Conservation (phyloP, 1,140 invertebrate genomes). For the Chlorops oryzae region DNA sequence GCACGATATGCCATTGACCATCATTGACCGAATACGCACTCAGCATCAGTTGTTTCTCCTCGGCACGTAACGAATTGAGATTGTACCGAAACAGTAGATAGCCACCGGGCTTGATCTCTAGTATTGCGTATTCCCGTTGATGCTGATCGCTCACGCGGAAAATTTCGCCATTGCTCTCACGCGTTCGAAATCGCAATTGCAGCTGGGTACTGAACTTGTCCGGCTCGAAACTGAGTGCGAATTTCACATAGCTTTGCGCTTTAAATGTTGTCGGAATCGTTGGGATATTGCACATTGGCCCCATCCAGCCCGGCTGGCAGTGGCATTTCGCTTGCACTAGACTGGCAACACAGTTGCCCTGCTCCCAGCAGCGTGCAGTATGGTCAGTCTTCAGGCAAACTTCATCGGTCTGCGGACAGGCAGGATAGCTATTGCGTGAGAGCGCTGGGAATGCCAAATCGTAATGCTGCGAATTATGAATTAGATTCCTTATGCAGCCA, state of each 20-base stretch:
- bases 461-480: constrained; percentile 63
- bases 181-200: constrained; percentile 61
- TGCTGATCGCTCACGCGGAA: constrained; percentile 60
- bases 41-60: constrained; percentile 55
- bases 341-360: constrained; percentile 60
- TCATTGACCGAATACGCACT: constrained; percentile 58
- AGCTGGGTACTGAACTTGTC: constrained; percentile 58
- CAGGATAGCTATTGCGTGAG: constrained; percentile 51
- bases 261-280: constrained; percentile 58
- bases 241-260: constrained; percentile 61
- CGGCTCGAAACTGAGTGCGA: constrained; percentile 61
- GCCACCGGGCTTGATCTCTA: constrained; percentile 57
- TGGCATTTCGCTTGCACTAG: constrained; percentile 57
- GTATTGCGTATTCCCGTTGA: constrained; percentile 59
- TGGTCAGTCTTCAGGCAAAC: constrained; percentile 51
- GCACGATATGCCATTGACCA: constrained; percentile 66
- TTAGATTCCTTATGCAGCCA: constrained; percentile 63
- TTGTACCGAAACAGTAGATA: constrained; percentile 59
- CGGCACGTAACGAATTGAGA: constrained; percentile 55
- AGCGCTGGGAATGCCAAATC: constrained; percentile 57
- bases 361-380: constrained; percentile 51
- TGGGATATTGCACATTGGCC: constrained; percentile 53
- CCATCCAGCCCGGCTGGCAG: constrained; percentile 61
- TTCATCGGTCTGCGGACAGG: constrained; percentile 57
- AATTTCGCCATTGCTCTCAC: constrained; percentile 58